These are phyloP conservation scores for Fringilla coelebs DNA, from an alignment of 2,797 vertebrate species.

Conservation along the genomic window DNA sequence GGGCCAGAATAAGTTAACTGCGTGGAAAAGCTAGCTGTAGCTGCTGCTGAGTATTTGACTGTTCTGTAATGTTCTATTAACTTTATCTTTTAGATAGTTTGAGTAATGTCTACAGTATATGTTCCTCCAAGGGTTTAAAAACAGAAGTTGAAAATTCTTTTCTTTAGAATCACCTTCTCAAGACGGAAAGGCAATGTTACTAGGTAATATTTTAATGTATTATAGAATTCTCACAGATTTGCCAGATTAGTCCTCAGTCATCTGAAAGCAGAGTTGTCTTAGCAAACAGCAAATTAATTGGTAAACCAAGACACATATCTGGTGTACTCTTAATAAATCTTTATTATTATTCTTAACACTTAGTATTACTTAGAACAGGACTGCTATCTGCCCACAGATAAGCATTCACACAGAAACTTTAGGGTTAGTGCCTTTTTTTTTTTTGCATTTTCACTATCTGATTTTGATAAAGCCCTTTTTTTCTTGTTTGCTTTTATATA, in stretches of 20 bases:
- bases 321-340: not conserved
- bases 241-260: not conserved
- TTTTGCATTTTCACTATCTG: not conserved
- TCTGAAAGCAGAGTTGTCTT: not conserved
- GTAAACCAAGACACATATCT: not conserved
- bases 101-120: not conserved
- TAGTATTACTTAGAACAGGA: not conserved
- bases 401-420: not conserved
- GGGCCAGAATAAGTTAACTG: not conserved
- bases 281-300: not conserved
- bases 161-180: not conserved
- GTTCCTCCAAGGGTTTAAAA: not conserved
- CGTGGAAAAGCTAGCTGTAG: not conserved
- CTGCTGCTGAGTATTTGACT: not conserved
- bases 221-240: not conserved
- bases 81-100: not conserved
- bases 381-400: not conserved
- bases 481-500: not conserved
- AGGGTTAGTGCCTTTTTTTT: not conserved
- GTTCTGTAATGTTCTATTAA: not conserved
- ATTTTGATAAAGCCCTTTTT: not conserved
- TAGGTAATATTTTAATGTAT: not conserved
- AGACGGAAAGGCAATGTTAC: not conserved
- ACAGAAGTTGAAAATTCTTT: not conserved
- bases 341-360: not conserved